Conservation (phyloP, 2,797 vertebrate genomes). For the Pagetopsis macropterus region DNA sequence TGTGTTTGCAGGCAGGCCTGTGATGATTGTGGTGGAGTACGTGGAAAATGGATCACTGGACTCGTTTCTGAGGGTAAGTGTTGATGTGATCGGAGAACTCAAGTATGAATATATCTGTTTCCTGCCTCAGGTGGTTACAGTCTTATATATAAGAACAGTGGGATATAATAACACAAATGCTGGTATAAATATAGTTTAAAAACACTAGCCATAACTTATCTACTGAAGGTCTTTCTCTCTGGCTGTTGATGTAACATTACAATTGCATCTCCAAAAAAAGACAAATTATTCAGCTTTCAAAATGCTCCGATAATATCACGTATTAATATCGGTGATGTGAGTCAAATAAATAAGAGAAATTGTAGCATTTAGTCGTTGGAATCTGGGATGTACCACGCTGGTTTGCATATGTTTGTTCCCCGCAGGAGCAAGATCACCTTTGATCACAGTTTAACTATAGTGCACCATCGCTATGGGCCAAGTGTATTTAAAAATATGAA, state of each 20-base stretch:
- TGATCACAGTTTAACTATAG: background rate
- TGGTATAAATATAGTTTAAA: conserved; percentile 25
- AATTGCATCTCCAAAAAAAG: background rate
- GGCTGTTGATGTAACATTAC: background rate
- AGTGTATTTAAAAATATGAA: background rate
- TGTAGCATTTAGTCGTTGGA: no score
- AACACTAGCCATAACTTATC: background rate
- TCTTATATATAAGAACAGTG: no score
- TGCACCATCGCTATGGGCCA: background rate
- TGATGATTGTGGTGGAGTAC: conserved; percentile 98
- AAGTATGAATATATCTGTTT: conserved; percentile 13
- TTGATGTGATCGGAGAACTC: conserved; percentile 11
- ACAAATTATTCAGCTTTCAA: no score
- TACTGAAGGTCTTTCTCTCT: background rate
- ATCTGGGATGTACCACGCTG: no score
- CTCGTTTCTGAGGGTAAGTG: conserved; percentile 93
- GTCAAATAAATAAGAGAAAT: no score
- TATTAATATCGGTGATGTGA: no score
- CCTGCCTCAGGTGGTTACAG: conserved; percentile 6
- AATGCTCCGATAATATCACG: no score
- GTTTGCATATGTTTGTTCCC: background rate
- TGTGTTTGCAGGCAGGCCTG: conserved; percentile 91
- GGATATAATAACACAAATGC: background rate
- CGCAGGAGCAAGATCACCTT: background rate
- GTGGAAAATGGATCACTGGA: conserved; percentile 98